A percentile compares a stretch with the other conserved stretches of the same genome.
Conservation (phyloP, 1,140 invertebrate species). For the Acromyrmex echinatior region DNA sequence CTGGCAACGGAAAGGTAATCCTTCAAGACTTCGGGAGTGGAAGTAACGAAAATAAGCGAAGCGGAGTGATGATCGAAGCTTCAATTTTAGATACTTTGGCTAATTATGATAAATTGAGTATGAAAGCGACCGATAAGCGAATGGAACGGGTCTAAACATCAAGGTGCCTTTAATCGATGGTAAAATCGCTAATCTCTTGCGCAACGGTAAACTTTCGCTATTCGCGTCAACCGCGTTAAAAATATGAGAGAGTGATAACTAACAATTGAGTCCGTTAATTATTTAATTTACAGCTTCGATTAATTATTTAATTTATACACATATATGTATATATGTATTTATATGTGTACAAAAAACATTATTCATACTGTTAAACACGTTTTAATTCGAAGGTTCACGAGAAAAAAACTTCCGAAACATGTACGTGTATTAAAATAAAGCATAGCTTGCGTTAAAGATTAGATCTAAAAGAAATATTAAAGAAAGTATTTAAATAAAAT, state of each 20-base stretch:
- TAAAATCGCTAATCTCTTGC: not conserved
- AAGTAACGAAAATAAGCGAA: not conserved
- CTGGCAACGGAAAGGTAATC: not conserved
- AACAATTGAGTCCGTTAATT: conserved; percentile 1
- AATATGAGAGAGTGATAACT: conserved; percentile 10
- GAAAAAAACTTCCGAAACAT: not conserved
- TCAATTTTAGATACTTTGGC: not conserved
- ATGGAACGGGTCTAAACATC: not conserved
- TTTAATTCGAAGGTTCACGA: not conserved
- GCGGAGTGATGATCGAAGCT: not conserved
- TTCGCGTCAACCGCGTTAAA: conserved; percentile 3
- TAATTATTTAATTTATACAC: conserved; percentile 9
- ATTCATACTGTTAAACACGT: not conserved
- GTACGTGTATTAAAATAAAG: not conserved
- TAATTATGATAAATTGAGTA: not conserved
- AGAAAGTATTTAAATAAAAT: not conserved
- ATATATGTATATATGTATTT: not conserved
- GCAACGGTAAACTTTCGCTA: conserved; percentile 3
- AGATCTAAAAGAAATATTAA: not conserved
- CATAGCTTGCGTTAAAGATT: not conserved
- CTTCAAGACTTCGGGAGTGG: not conserved
- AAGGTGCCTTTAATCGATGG: not conserved
- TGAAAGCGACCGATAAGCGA: not conserved
- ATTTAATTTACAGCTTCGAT: conserved; percentile 19
- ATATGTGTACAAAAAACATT: not conserved